Evolutionary conservation across 2,888 invertebrate species (phyloP), one percentile per base, ranked within the genome.

Genomic region (Eugnorisma glareosa): DNA sequence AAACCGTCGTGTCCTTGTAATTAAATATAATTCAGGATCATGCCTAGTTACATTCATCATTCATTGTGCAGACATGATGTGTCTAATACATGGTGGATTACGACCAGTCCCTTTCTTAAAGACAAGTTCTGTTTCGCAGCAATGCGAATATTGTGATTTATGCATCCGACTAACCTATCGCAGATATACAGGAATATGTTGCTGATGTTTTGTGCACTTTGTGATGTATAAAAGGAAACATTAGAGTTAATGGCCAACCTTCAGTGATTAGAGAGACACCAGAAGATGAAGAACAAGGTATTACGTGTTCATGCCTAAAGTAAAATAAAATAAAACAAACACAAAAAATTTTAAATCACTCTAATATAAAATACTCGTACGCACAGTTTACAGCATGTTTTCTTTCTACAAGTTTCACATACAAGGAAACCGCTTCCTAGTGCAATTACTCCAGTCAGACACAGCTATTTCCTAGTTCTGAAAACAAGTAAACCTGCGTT

Each of bases 401-500:
- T 57, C 24, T 64, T 40, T n/a, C n/a, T 64, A 28, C 8, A 64
- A 59, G 4, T 35, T 35, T 21, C 10, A 48, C 21, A 21, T 43
- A n/a, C 6, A 61, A 45, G 43, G 37, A 59, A 31, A 21, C 7
- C 28, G 18, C 15, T 24, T 24, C 28, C 28, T 10, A 45, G 18
- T 24, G 31, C 40, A 43, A 67, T 59, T 64, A 35, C 63, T 57
- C 21, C 1, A 75, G 64, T 28, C 59, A 45, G 59, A 24, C 59
- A 54, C 31, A 5, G 6, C n/a, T 48, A n/a, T 54, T 54, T 67
- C 35, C 57, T 66, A 69, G 28, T 82, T 76, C 35, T 75, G 28
- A 76, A 79, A 48, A 35, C 18, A 64, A 75, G 57, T 37, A 82
- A 68, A 43, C 28, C n/a, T 37, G 43, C 28, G 31, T 51, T 73